Base-by-base conservation (phyloP, 2,113 vertebrate genomes). In the Oryzias javanicus region DNA sequence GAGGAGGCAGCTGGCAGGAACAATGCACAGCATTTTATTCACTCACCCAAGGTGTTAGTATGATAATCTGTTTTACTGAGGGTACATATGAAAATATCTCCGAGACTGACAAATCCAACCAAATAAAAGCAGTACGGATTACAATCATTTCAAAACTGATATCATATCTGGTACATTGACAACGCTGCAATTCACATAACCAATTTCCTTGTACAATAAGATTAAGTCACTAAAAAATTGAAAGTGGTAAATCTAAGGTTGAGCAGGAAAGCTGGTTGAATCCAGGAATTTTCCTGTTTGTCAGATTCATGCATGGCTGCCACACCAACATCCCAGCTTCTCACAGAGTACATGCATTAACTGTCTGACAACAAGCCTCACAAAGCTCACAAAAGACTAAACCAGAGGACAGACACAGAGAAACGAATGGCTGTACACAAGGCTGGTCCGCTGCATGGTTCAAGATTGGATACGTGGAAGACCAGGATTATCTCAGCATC, bases 261-360 rank as follows among this genome's bases (percentile, higher is more conserved):
- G 29, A 40, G 4, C 4, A 53, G 27, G 17, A 52, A 35, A 52
- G 27, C 27, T 18, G 17, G 17, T 53, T 25, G 59, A 25, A 42
- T 51, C 42, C 20, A 18, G 19, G 10, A 13, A 20, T 24, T 42
- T 61, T 51, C 41, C 25, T 25, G 48, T 42, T 51, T 20, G 42
- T 48, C 48, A 51, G 24, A 46, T 42, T 25, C 29, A 50, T 25
- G 58, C 29, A 49, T 59, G 58, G 40, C 47, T 49, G 57, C 27
- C 13, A 40, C 14, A 17, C 27, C 46, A n/a, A 17, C 46, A n/a
- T 60, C 18, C 10, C 17, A 48, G 45, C 46, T 4, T 49, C 57
- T 49, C 5, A 35, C 19, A 19, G 45, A n/a, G 22, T 58, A 10
- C 44, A 14, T 29, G 49, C 47, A 20, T 3, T 45, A 10, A 10